These are phyloP conservation scores for Ceratothoa steindachneri DNA, from an alignment of 2,888 invertebrate genomes.

Conservation along the genomic window DNA sequence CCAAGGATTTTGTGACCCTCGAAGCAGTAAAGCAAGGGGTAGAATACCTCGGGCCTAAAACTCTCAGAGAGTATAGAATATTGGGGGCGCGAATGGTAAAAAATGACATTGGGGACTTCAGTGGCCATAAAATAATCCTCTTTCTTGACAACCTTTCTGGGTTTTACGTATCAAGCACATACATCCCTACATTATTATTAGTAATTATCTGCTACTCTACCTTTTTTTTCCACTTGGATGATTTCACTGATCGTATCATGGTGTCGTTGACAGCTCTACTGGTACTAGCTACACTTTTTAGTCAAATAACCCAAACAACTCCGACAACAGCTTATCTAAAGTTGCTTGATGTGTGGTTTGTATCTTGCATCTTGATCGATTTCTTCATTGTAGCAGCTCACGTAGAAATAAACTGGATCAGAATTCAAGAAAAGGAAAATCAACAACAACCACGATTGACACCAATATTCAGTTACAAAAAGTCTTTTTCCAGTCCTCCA, in stretches of 20 bases:
- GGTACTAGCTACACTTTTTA: conserved; percentile 41
- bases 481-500: background rate
- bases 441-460: background rate
- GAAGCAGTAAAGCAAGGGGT: conserved; percentile 8
- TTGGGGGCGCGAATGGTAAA: conserved; percentile 15
- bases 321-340: conserved; percentile 39
- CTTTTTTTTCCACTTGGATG: conserved; percentile 35
- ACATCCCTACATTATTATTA: conserved; percentile 43
- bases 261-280: conserved; percentile 44
- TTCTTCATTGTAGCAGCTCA: conserved; percentile 35
- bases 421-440: conserved; percentile 20
- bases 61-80: conserved; percentile 34
- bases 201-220: conserved; percentile 41
- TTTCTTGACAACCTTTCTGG: conserved; percentile 35
- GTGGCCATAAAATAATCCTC: conserved; percentile 29
- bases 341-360: conserved; percentile 45
- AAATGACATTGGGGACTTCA: conserved; percentile 25
- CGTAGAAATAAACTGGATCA: conserved; percentile 30
- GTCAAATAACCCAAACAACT: conserved; percentile 36
- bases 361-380: conserved; percentile 35
- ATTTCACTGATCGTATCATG: conserved; percentile 46
- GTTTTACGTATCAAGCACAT: conserved; percentile 41
- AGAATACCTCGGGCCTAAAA: conserved; percentile 28
- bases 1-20: conserved; percentile 34
- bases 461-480: background rate